Evolutionary conservation across 1,140 invertebrate species (phyloP).

Genomic region (Diploscapter pachys): DNA sequence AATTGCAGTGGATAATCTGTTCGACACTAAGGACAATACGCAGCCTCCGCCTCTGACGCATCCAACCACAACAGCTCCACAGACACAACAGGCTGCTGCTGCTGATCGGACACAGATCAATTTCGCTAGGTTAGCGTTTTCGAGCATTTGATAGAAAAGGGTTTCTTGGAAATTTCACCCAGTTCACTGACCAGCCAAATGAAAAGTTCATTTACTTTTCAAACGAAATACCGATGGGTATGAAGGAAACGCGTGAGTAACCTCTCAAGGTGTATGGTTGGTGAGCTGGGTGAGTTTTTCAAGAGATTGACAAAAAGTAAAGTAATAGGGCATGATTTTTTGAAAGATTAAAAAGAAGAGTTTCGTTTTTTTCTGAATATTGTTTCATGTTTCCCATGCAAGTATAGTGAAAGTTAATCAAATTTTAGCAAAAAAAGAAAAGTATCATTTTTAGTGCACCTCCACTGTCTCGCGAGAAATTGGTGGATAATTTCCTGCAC

Average conservation of each 20-base stretch:
- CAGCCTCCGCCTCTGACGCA: constrained; percentile 6
- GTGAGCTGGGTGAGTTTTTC: too few relatives aligned
- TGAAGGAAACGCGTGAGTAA: too few relatives aligned
- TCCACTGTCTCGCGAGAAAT: constrained; percentile 8
- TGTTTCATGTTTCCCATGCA: too few relatives aligned
- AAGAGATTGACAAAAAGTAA: too few relatives aligned
- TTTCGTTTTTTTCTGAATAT: too few relatives aligned
- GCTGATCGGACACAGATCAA: background rate
- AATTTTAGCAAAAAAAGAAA: background rate
- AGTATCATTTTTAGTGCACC: constrained; percentile 1
- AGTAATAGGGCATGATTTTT: too few relatives aligned
- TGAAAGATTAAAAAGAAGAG: too few relatives aligned
- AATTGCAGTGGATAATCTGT: constrained; percentile 27
- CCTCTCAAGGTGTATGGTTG: too few relatives aligned
- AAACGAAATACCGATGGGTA: too few relatives aligned
- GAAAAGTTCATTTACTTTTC: too few relatives aligned
- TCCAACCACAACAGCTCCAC: constrained; percentile 4
- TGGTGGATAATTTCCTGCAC: constrained; percentile 21
- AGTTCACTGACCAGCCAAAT: too few relatives aligned
- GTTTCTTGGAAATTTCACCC: too few relatives aligned
- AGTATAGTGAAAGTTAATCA: constrained; percentile 1
- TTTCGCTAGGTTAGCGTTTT: constrained; percentile 2
- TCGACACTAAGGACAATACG: constrained; percentile 18
- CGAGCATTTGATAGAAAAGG: constrained; percentile 5
- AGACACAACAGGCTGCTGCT: background rate